Evolutionary conservation across 2,797 vertebrate genomes (phyloP).

Genomic region (Nannoperca australis): DNA sequence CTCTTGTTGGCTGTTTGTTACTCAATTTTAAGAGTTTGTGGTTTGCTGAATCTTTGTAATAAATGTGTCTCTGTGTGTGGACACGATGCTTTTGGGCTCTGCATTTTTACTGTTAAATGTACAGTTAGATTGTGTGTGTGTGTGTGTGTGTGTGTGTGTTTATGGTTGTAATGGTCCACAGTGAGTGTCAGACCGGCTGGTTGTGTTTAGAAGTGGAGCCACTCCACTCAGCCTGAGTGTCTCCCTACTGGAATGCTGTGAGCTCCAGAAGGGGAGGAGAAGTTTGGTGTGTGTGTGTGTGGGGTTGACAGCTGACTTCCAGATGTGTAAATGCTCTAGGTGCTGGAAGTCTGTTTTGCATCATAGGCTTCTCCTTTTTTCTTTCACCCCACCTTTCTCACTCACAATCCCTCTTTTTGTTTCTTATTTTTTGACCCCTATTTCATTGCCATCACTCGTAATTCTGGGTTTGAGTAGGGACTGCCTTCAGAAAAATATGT

Average conservation of each 20-base stretch:
- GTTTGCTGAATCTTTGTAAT: slow-evolving; percentile 49
- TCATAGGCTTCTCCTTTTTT: slow-evolving; percentile 73
- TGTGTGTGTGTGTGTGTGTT: slow-evolving; percentile 27
- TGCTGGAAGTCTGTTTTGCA: slow-evolving; percentile 82
- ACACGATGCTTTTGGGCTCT: slow-evolving; percentile 24
- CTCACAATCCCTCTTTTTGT: slow-evolving; percentile 39
- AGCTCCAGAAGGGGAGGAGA: slow-evolving; percentile 78
- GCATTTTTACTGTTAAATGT: slow-evolving; percentile 49
- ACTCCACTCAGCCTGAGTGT: slow-evolving; percentile 86
- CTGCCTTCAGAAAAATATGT: neutral
- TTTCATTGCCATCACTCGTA: slow-evolving; percentile 8
- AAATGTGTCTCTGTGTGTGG: neutral
- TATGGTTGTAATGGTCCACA: slow-evolving; percentile 60
- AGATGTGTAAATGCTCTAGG: slow-evolving; percentile 83
- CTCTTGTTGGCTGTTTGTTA: slow-evolving; percentile 59
- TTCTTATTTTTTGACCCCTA: neutral
- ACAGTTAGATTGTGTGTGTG: slow-evolving; percentile 43
- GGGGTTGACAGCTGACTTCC: slow-evolving; percentile 88
- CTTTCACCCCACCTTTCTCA: slow-evolving; percentile 50
- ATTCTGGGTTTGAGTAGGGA: neutral
- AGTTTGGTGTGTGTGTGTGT: slow-evolving; percentile 48
- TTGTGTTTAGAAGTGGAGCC: slow-evolving; percentile 86
- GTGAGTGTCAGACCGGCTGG: slow-evolving; percentile 79
- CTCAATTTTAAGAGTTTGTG: slow-evolving; percentile 49
- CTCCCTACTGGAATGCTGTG: slow-evolving; percentile 86